Base-by-base conservation (phyloP, 64 coral and sea anemone species). In the Cladopsammia gracilis region DNA sequence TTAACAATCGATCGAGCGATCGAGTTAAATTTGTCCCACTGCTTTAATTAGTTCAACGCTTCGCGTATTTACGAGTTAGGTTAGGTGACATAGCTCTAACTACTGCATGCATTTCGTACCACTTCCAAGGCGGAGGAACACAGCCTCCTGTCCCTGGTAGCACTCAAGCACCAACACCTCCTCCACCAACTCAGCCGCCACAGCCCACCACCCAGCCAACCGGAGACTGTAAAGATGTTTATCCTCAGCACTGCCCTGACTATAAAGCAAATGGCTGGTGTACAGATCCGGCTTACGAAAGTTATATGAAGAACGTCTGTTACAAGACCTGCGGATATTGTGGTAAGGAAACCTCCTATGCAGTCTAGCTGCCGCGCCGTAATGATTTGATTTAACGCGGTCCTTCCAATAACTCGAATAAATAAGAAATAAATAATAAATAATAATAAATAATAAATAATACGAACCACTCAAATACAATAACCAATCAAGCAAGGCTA, bases 221-320 rank as follows among this genome's bases (percentile, higher is more conserved):
- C 12, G 79, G 68, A 74, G 62, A 96, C 58, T 96, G 95, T 56
- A 96, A 96, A 62, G 95, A 96, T 49, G 75, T 92, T 1, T 96
- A 96, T 60, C 95, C 95, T 46, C 49, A 79, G 11, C 77, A 91
- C 23, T 96, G 95, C 59, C 90, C 91, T 77, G 67, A 68, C 24
- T 96, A 92, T 73, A 71, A 87, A 43, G 54, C 34, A 11, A 13
- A 13, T 5, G 90, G 95, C 43, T 86, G 78, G 69, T 96, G 95
- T 26, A 48, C 79, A 3, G 59, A 66, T 25, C 52, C 60, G 4
- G n/a, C 20, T 1, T 23, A 92, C 20, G 67, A 79, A 3, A 25
- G 79, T 16, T 96, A 88, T 58, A 89, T 96, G 89, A 76, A 73
- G 2, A 3, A 25, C 13, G 62, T 88, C 43, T 96, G 95, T 56